Percentiles rank a stretch among this genome's conserved stretches.
phyloP scores from a whole-genome alignment of 2,113 vertebrate species.

The Oriolus oriolus region DNA sequence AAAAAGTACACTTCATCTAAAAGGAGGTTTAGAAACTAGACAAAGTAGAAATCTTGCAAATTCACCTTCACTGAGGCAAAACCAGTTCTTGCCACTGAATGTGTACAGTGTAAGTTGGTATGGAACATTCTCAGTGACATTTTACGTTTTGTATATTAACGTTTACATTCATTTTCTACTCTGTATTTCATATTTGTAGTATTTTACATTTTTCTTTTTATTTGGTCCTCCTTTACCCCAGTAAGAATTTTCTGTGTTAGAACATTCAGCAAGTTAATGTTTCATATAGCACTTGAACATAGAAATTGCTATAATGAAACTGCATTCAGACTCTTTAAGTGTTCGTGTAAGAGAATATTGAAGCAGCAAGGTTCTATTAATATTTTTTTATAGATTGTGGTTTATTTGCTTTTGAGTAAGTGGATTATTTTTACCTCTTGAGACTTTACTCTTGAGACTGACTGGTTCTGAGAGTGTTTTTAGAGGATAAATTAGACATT shows the following conservation, averaged over 20 bases:
- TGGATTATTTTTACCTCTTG: not conserved
- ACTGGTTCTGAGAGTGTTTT: not conserved
- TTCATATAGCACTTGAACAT: not conserved
- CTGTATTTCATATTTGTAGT: not conserved
- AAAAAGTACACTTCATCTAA: not conserved
- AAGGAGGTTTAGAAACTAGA: not conserved
- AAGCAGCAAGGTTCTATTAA: not conserved
- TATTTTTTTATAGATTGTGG: not conserved
- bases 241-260: not conserved
- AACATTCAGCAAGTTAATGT: not conserved
- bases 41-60: not conserved
- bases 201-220: not conserved
- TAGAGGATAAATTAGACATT: not conserved
- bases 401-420: not conserved
- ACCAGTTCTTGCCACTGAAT: not conserved
- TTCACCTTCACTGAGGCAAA: not conserved
- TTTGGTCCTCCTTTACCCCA: not conserved
- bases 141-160: not conserved
- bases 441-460: too few relatives aligned
- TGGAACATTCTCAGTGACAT: not conserved
- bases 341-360: not conserved
- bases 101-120: not conserved
- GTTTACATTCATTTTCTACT: not conserved
- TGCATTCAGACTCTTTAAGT: not conserved
- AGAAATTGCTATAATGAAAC: not conserved